Conservation (phyloP, 53 echinoderm and acorn worm species). For the Arbacia lixula region DNA sequence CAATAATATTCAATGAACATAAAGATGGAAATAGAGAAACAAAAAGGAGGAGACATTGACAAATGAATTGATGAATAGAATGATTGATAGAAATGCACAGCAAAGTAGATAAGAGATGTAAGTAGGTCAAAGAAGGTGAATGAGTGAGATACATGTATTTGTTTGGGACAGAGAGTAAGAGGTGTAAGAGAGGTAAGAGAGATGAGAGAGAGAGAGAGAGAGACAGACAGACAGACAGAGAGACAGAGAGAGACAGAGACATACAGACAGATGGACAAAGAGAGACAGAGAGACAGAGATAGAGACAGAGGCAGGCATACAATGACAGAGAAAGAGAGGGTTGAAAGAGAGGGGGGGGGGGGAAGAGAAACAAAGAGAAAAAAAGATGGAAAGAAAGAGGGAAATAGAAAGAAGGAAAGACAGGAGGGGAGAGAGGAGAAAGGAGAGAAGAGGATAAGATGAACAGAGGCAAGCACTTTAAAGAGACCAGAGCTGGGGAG, state of each 20-base stretch:
- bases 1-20: too few species aligned
- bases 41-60: too few species aligned
- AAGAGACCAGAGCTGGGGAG: too few species aligned
- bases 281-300: neutral
- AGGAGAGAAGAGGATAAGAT: neutral
- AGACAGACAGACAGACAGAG: neutral
- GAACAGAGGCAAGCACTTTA: too few species aligned
- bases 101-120: too few species aligned
- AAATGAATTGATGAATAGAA: too few species aligned
- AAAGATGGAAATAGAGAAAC: too few species aligned
- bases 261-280: neutral
- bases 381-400: neutral
- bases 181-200: neutral
- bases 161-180: neutral
- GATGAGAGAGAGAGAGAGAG: neutral
- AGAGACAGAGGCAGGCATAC: neutral
- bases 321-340: neutral
- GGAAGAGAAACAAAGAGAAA: neutral
- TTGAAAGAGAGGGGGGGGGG: neutral
- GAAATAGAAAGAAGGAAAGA: neutral
- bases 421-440: neutral
- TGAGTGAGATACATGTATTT: too few species aligned
- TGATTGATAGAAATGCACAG: too few species aligned
- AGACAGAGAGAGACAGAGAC: neutral
- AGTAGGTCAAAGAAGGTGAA: too few species aligned